These are phyloP conservation scores for Musca vetustissima DNA, from an alignment of 1,140 invertebrate genomes.

Conservation along the genomic window DNA sequence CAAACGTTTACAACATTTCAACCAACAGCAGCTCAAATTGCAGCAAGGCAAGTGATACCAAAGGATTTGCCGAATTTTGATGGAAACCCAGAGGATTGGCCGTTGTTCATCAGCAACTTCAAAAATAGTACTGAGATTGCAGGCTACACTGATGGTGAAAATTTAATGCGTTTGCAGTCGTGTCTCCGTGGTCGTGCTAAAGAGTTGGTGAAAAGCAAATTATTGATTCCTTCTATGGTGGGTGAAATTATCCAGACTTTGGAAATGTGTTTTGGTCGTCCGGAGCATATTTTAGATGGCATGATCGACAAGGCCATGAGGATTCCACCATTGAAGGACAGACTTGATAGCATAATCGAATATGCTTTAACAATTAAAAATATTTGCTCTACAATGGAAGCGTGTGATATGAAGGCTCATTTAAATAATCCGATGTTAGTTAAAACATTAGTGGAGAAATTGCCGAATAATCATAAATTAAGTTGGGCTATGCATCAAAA, in stretches of 20 bases:
- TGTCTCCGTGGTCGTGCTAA: background rate
- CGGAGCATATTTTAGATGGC: conserved; percentile 11
- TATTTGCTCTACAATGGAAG: conserved; percentile 23
- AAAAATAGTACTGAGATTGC: conserved; percentile 9
- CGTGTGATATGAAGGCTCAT: conserved; percentile 10
- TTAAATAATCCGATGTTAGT: conserved; percentile 16
- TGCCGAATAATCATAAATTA: conserved; percentile 11
- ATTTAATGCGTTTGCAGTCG: conserved; percentile 14
- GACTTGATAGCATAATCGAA: conserved; percentile 9
- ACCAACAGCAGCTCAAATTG: conserved; percentile 20
- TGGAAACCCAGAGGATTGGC: conserved; percentile 25
- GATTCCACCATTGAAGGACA: conserved; percentile 17
- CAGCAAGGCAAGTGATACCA: conserved; percentile 1
- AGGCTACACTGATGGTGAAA: conserved; percentile 4
- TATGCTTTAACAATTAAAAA: conserved; percentile 16
- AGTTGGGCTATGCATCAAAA: conserved; percentile 20
- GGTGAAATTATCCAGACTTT: conserved; percentile 23
- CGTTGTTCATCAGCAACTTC: conserved; percentile 18
- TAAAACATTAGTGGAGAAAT: conserved; percentile 18
- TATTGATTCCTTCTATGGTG: background rate
- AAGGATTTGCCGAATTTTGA: conserved; percentile 12
- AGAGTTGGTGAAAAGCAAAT: conserved; percentile 9
- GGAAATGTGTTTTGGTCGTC: conserved; percentile 15
- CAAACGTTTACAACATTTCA: background rate
- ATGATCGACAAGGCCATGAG: background rate